Percentiles rank a stretch among this genome's conserved stretches.
phyloP scores from a whole-genome alignment of 30 jellyfish, hydroid and myxozoan species.

The Phacellophora camtschatica region DNA sequence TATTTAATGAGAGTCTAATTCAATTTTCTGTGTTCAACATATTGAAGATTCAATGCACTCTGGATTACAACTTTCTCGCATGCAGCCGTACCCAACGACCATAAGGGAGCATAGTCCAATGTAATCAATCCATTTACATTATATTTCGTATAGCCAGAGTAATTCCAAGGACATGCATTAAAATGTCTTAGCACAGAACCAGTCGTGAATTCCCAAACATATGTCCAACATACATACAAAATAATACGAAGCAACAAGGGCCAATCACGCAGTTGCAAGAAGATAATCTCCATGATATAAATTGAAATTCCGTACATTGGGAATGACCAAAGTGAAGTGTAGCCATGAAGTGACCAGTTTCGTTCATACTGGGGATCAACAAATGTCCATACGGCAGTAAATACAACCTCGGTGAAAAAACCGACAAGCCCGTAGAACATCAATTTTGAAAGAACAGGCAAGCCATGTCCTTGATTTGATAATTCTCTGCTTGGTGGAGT shows the following conservation, averaged over 20 bases:
- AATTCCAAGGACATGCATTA: slow-evolving; percentile 97
- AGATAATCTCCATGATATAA: slow-evolving; percentile 70
- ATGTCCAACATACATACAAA: slow-evolving; percentile 87
- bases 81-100: slow-evolving; percentile 85
- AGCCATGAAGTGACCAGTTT: slow-evolving; percentile 93
- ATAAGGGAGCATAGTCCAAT: slow-evolving; percentile 89
- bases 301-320: slow-evolving; percentile 87
- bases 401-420: slow-evolving; percentile 84
- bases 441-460: slow-evolving; percentile 78
- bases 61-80: slow-evolving; percentile 77
- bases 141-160: slow-evolving; percentile 77
- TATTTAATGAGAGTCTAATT: too few relatives aligned
- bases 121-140: slow-evolving; percentile 86
- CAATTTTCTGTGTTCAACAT: slow-evolving; percentile 20
- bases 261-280: slow-evolving; percentile 26
- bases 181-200: slow-evolving; percentile 78
- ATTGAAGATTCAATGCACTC: slow-evolving; percentile 68
- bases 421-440: slow-evolving; percentile 88
- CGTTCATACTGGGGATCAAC: slow-evolving; percentile 64
- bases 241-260: slow-evolving; percentile 60
- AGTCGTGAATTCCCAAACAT: slow-evolving; percentile 86
- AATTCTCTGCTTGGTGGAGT: too few relatives aligned
- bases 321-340: slow-evolving; percentile 93
- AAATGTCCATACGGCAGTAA: slow-evolving; percentile 84
- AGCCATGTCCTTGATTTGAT: too few relatives aligned